Evolutionary conservation across 1,140 invertebrate species (phyloP).

Genomic region (Neuroterus valhalla): DNA sequence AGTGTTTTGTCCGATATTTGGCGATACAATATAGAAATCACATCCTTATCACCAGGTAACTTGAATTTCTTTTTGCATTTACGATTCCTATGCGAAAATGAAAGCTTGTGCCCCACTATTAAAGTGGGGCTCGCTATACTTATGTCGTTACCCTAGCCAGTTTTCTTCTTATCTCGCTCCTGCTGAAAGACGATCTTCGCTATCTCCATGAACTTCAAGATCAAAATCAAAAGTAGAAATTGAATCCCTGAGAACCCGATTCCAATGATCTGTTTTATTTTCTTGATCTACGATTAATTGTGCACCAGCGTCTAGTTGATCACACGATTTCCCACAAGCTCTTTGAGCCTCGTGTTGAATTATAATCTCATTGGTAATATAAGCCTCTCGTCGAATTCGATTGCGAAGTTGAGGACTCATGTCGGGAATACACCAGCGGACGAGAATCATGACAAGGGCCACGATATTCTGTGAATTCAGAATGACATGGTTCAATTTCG

Average conservation of each 20-base stretch:
- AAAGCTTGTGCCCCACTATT: no score
- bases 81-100: no score
- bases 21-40: no score
- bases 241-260: not conserved
- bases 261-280: not conserved
- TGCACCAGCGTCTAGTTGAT: constrained; percentile 16
- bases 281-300: no score
- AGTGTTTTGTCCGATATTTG: no score
- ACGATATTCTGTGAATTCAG: constrained; percentile 83
- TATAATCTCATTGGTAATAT: constrained; percentile 89
- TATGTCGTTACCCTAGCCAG: no score
- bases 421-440: constrained; percentile 90
- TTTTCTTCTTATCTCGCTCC: no score
- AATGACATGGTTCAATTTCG: constrained; percentile 22
- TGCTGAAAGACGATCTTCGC: no score
- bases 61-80: no score
- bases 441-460: constrained; percentile 82
- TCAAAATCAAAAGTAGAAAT: constrained; percentile 5
- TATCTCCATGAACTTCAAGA: not conserved
- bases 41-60: no score
- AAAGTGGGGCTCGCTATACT: no score
- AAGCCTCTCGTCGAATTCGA: constrained; percentile 88
- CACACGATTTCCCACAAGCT: constrained; percentile 49
- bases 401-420: constrained; percentile 83
- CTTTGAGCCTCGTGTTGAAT: constrained; percentile 81